Percentiles rank a stretch among this genome's conserved stretches.
phyloP scores from a whole-genome alignment of 1,140 invertebrate species.

The Papilio polytes region DNA sequence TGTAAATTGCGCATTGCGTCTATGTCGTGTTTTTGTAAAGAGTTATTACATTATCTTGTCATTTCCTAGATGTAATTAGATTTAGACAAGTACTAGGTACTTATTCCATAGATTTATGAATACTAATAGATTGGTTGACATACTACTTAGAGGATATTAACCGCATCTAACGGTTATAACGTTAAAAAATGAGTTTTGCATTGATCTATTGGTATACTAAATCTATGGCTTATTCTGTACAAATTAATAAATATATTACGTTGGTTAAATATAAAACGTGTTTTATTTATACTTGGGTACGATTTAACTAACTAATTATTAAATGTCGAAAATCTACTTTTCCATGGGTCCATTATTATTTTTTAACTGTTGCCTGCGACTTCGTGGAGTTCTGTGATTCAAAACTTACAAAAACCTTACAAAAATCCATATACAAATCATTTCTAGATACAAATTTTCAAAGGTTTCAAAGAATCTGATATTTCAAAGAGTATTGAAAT shows the following conservation, averaged over 20 bases:
- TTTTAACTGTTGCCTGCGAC: too few relatives aligned
- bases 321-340: too few relatives aligned
- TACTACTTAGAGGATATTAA: slow-evolving; percentile 39
- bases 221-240: slow-evolving; percentile 59
- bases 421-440: too few relatives aligned
- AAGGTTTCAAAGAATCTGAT: too few relatives aligned
- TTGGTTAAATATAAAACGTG: slow-evolving; percentile 58
- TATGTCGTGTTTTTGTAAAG: slow-evolving; percentile 29
- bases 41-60: slow-evolving; percentile 47
- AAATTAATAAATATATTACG: slow-evolving; percentile 77
- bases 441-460: too few relatives aligned
- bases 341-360: too few relatives aligned
- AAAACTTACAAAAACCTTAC: too few relatives aligned
- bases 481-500: too few relatives aligned
- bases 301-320: too few relatives aligned
- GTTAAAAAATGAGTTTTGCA: too few relatives aligned
- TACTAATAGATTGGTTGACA: slow-evolving; percentile 19
- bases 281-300: slow-evolving; percentile 46
- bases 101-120: slow-evolving; percentile 34
- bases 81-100: slow-evolving; percentile 63
- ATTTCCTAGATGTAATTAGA: slow-evolving; percentile 50
- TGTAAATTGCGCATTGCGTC: slow-evolving; percentile 21
- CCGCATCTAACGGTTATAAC: not conserved
- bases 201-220: not conserved
- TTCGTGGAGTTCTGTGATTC: too few relatives aligned